These are phyloP conservation scores for Lindbergichthys nudifrons DNA, from an alignment of 2,797 vertebrate genomes.

Conservation along the genomic window DNA sequence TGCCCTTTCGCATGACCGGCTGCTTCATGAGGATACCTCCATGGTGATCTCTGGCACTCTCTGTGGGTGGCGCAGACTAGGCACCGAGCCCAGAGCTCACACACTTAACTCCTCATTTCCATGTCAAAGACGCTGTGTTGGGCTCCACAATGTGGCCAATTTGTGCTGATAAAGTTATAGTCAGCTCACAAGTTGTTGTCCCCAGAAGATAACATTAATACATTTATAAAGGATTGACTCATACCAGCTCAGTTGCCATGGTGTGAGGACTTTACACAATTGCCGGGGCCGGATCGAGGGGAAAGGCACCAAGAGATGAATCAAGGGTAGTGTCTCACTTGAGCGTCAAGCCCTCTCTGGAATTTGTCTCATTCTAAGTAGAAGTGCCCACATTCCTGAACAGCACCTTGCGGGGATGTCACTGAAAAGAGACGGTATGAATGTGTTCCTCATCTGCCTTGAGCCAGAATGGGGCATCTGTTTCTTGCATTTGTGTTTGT, in stretches of 20 bases:
- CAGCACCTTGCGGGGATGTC: constrained; percentile 75
- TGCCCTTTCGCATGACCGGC: constrained; percentile 81
- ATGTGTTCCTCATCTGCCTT: constrained; percentile 71
- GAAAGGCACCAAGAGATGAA: constrained; percentile 72
- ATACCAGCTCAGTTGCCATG: constrained; percentile 83
- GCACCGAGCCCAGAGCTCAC: constrained; percentile 83
- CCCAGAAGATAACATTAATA: constrained; percentile 82
- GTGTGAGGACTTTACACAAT: constrained; percentile 70
- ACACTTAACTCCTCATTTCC: constrained; percentile 87
- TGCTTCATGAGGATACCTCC: constrained; percentile 75
- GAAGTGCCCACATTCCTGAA: constrained; percentile 77
- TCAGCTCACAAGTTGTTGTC: constrained; percentile 77
- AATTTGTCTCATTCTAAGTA: constrained; percentile 78
- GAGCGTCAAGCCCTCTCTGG: constrained; percentile 72
- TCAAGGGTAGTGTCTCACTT: constrained; percentile 79
- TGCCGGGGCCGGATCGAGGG: constrained; percentile 57
- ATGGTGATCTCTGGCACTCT: constrained; percentile 82
- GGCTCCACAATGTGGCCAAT: constrained; percentile 84
- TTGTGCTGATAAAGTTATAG: constrained; percentile 88
- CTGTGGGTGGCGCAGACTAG: constrained; percentile 83
- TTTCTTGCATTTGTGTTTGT: constrained; percentile 66
- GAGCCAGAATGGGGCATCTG: constrained; percentile 60
- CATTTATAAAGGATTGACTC: constrained; percentile 83
- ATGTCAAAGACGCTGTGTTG: constrained; percentile 84
- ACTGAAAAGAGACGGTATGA: constrained; percentile 70